phyloP scores from a whole-genome alignment of 1,140 invertebrate genomes.

The Drosophila yakuba region DNA sequence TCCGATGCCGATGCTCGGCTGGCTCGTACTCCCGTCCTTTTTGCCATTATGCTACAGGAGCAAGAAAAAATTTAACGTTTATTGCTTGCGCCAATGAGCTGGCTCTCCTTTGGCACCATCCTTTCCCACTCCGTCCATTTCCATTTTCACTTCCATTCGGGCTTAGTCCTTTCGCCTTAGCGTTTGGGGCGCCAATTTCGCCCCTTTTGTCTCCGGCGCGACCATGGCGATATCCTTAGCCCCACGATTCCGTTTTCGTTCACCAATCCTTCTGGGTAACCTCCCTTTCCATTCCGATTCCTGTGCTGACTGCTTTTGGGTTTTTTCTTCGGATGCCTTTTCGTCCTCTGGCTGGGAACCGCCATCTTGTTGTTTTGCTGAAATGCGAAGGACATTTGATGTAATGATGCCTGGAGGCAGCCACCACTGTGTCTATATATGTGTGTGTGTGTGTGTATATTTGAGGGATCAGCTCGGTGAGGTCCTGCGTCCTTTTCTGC shows the following conservation, averaged over 20 bases:
- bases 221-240: conserved; percentile 52
- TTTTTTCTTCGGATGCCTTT: conserved; percentile 70
- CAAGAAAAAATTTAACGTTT: conserved; percentile 81
- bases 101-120: conserved; percentile 45
- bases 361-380: conserved; percentile 83
- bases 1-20: conserved; percentile 19
- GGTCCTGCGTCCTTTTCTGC: conserved; percentile 60
- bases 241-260: conserved; percentile 16
- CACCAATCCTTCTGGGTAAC: conserved; percentile 24
- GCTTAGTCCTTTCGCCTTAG: conserved; percentile 68
- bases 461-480: conserved; percentile 48
- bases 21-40: conserved; percentile 20
- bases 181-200: conserved; percentile 74
- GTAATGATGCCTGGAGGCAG: conserved; percentile 83
- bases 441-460: conserved; percentile 43
- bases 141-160: conserved; percentile 27
- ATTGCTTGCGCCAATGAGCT: conserved; percentile 82
- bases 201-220: conserved; percentile 43
- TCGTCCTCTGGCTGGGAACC: conserved; percentile 59
- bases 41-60: conserved; percentile 74
- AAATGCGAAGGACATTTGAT: conserved; percentile 83
- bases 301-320: conserved; percentile 56
- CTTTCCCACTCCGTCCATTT: conserved; percentile 1
- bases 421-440: conserved; percentile 53
- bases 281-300: conserved; percentile 3